Conservation (phyloP, 2,888 invertebrate genomes). For the Furcula furcula region DNA sequence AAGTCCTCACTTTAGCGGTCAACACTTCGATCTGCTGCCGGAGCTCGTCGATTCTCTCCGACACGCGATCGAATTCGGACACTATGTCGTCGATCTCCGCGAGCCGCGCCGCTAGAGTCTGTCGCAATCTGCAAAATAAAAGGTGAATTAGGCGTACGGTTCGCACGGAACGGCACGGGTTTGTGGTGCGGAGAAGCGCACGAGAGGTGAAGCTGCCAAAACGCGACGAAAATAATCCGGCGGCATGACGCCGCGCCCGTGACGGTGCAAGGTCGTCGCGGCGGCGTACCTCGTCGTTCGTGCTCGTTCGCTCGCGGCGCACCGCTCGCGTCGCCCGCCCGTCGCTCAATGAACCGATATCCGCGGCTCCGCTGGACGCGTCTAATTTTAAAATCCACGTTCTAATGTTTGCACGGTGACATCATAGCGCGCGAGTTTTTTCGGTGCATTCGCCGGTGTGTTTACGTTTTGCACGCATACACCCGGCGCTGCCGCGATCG, state of each 20-base stretch:
- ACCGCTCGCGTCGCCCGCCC: conserved; percentile 75
- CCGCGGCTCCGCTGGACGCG: conserved; percentile 63
- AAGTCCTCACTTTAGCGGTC: conserved; percentile 84
- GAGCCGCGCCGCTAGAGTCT: conserved; percentile 88
- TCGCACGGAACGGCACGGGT: conserved; percentile 41
- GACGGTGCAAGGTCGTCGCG: conserved; percentile 71
- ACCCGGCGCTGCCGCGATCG: conserved; percentile 42
- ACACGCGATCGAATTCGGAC: conserved; percentile 87
- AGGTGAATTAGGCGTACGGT: conserved; percentile 43
- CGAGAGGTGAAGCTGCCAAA: conserved; percentile 67
- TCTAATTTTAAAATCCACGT: conserved; percentile 74
- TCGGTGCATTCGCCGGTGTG: conserved; percentile 66
- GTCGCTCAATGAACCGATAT: conserved; percentile 77
- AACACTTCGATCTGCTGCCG: conserved; percentile 85
- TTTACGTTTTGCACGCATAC: conserved; percentile 68
- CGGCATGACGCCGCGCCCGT: conserved; percentile 67
- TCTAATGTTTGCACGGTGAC: conserved; percentile 75
- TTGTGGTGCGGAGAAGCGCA: conserved; percentile 48
- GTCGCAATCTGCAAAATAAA: conserved; percentile 87
- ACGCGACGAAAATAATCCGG: conserved; percentile 75
- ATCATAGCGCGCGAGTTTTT: conserved; percentile 71
- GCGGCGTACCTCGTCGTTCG: conserved; percentile 68
- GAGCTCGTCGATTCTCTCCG: conserved; percentile 86
- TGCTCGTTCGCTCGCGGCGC: conserved; percentile 72
- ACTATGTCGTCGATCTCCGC: conserved; percentile 88